Base-by-base conservation (phyloP, 2,888 invertebrate genomes). In the Mythimna albipuncta region DNA sequence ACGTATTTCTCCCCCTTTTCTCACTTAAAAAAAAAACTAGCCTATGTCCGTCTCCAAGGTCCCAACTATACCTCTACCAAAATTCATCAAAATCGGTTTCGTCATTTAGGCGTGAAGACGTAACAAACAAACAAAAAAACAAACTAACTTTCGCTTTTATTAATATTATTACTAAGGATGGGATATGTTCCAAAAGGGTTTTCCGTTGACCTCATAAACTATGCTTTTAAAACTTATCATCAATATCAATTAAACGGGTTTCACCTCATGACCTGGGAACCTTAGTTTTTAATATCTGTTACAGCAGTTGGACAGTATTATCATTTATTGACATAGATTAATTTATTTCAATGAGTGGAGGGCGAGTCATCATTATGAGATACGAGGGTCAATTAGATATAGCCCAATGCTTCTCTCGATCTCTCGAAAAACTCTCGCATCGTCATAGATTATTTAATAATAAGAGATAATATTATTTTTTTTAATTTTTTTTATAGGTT, bases 301-400 rank as follows among this genome's bases (percentile, higher is more conserved):
- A 41, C 11, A 57, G 21, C 16, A 5, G 44, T 11, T 52, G 50
- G 19, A 7, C 61, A 47, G 64, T 65, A 76, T 57, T 69, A 19
- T 75, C 26, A 52, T 19, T 41, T 77, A 77, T 77, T 71, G 77
- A 76, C 65, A 65, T 52, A 57, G 13, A 58, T 63, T 66, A 63
- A 77, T 76, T 76, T 35, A 71, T 66, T 71, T 71, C 63, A 77
- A 71, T 77, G 32, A 41, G 6, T 6, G 2, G 10, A 38, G 6
- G 26, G 44, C 44, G 26, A 11, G 52, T 38, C 41, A 44, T 26
- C 35, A 16, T 3, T 54, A 21, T n/a, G 21, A 41, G 38, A 62
- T 4, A 0, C 6, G 63, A 65, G 65, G 55, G 62, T 63, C 32
- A 50, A 63, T 55, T 13, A 55, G 55, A 55, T 26, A 55, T 57